Percentiles rank a stretch among this genome's conserved stretches.
phyloP scores from a whole-genome alignment of 1,140 invertebrate genomes.

The Halesus radiatus region DNA sequence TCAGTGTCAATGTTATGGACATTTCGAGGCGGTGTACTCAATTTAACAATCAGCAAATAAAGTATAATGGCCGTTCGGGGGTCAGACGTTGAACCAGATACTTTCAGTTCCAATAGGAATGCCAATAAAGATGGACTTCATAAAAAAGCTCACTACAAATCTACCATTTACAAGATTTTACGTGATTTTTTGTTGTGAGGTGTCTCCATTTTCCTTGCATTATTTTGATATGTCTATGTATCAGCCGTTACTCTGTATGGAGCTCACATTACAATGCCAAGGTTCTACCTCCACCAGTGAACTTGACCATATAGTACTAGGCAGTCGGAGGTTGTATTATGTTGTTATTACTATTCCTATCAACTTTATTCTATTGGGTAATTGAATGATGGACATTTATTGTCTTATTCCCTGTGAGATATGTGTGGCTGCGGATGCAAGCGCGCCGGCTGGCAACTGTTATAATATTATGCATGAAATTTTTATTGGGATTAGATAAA shows the following conservation, averaged over 20 bases:
- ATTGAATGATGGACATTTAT: not conserved
- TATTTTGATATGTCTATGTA: slow-evolving; percentile 2
- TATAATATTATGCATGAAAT: no score
- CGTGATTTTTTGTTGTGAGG: not conserved
- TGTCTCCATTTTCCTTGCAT: slow-evolving; percentile 5
- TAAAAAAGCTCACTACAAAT: slow-evolving; percentile 4
- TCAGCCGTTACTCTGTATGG: slow-evolving; percentile 4
- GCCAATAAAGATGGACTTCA: not conserved
- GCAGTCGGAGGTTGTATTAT: not conserved
- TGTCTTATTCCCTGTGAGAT: not conserved
- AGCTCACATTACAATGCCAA: slow-evolving; percentile 24
- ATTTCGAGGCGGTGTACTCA: slow-evolving; percentile 1
- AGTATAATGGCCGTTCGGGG: not conserved
- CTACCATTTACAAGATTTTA: not conserved
- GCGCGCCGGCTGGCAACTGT: no score
- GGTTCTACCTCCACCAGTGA: slow-evolving; percentile 6
- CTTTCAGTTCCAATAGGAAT: not conserved
- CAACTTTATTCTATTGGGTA: not conserved
- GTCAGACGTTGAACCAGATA: slow-evolving; percentile 29
- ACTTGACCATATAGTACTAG: slow-evolving; percentile 6
- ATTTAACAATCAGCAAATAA: slow-evolving; percentile 4
- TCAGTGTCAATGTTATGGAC: not conserved
- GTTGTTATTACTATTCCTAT: not conserved
- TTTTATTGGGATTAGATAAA: no score
- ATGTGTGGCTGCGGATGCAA: not conserved